Base-by-base conservation (phyloP, 1,140 invertebrate species). In the Oreohelix idahoensis region DNA sequence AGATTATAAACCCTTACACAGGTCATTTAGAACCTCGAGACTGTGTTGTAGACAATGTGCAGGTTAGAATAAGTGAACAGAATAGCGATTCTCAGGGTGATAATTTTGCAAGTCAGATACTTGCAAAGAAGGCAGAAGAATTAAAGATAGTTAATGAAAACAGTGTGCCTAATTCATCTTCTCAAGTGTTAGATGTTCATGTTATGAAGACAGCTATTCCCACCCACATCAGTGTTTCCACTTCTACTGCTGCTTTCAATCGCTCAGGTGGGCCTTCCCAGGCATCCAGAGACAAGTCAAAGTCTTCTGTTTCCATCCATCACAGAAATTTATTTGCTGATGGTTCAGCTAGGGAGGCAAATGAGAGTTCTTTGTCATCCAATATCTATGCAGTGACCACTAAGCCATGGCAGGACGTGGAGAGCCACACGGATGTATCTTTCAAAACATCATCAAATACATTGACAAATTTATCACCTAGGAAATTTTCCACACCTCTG, bases 1-100 rank as follows among this genome's bases (percentile, higher is more conserved):
- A 96, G 93, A 94, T 97, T 2, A 96, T 97, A 49, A 98, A 97
- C 93, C 96, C 96, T 8, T 94, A 97, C 84, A 97, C 96, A 10
- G 96, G 96, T 23, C 95, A 96, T 86, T 91, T 98, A 87, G 97
- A 97, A 91, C 96, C 96, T 0, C 95, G 96, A 73, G 90, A 92
- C 77, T 81, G 83, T 87, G 66, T 84, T 75, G 81, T 86, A 71
- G 89, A 90, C 74, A 84, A 81, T 51, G 89, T 86, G 87, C 89
- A 87, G 66, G 71, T 81, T 73, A 89, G 87, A 45, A 2, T 77
- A 17, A 51, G 32, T 29, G 71, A 74, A 1, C 38, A 74, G 36
- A 26, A 17, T 39, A 74, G 36, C 42, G 5, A 36, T 77, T 77
- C 75, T 53, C 75, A 53, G 35, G 58, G 51, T 32, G 51, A 58